phyloP scores from a whole-genome alignment of 2,113 vertebrate species.

The Daboia siamensis region DNA sequence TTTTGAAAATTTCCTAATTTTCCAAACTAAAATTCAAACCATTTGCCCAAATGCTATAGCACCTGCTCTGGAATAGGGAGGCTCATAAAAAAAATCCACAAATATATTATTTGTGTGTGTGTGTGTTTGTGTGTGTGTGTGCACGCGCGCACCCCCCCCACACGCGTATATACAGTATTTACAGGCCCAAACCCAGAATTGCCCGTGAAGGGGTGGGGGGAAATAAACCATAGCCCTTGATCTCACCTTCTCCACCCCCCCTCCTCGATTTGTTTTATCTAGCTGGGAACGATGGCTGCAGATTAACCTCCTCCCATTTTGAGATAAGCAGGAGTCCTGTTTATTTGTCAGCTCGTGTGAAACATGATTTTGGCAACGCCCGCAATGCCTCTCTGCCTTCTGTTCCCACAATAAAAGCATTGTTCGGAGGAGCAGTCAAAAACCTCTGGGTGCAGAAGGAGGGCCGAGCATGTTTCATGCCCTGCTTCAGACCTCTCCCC shows the following conservation, averaged over 20 bases:
- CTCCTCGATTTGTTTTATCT: background rate
- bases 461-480: slow-evolving; percentile 35
- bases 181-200: background rate
- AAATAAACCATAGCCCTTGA: background rate
- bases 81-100: background rate
- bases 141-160: too few species aligned
- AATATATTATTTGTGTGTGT: background rate
- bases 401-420: slow-evolving; percentile 65
- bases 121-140: background rate
- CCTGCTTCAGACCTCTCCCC: too few species aligned
- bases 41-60: slow-evolving; percentile 3
- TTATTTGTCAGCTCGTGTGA: accelerated
- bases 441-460: slow-evolving; percentile 56
- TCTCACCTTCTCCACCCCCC: background rate
- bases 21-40: slow-evolving; percentile 34
- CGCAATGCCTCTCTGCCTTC: slow-evolving; percentile 28
- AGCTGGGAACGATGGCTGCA: accelerated
- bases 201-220: background rate
- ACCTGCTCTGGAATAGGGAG: background rate
- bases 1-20: slow-evolving; percentile 35
- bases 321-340: accelerated
- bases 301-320: accelerated
- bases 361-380: background rate
- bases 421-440: slow-evolving; percentile 60
- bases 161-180: background rate